Evolutionary conservation across 2,797 vertebrate species (phyloP).

Genomic region (Arctocebus calabarensis): DNA sequence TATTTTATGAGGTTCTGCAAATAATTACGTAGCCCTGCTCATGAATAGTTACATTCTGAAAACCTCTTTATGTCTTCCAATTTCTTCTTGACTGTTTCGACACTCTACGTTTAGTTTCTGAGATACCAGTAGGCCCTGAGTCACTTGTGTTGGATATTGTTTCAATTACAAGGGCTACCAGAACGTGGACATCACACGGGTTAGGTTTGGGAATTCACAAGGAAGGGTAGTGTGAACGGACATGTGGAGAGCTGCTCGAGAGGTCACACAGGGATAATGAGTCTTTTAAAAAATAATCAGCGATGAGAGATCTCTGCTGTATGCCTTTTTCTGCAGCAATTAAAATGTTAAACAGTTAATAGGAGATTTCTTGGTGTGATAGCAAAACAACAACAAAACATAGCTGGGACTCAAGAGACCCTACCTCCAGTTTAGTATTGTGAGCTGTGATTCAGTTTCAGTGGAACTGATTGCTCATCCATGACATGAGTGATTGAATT

Average conservation of each 20-base stretch:
- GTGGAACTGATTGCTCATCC: neutral
- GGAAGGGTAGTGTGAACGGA: neutral
- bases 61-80: neutral
- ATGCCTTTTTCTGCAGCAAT: constrained; percentile 25
- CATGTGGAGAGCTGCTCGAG: neutral
- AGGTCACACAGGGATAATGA: neutral
- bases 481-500: neutral
- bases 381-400: constrained; percentile 38
- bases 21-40: neutral
- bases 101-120: neutral
- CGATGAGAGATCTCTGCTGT: neutral
- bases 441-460: neutral
- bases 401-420: neutral
- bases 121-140: neutral
- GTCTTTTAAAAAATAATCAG: constrained; percentile 53
- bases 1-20: neutral
- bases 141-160: neutral
- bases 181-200: neutral
- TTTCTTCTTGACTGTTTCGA: constrained; percentile 37
- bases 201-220: constrained; percentile 24
- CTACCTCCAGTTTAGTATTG: neutral
- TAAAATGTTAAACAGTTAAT: constrained; percentile 60
- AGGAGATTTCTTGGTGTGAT: neutral
- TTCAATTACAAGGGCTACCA: neutral
- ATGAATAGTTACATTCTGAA: neutral